Percentiles rank a stretch among this genome's conserved stretches.
These are phyloP conservation scores for Drosophila busckii DNA, from an alignment of 1,140 invertebrate species.

Conservation along the genomic window DNA sequence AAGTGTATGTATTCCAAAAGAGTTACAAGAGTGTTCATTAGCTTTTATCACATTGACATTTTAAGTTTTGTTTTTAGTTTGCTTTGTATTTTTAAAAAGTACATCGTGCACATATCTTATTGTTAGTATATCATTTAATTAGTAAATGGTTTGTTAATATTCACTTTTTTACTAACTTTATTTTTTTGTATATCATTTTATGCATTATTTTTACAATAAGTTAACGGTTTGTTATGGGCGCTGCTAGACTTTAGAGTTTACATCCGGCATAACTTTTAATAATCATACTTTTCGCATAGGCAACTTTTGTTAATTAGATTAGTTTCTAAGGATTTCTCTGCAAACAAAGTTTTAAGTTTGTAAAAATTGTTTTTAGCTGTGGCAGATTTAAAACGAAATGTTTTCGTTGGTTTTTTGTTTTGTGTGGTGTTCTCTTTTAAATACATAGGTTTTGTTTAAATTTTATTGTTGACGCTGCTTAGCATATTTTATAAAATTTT, in stretches of 20 bases:
- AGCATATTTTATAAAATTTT: conserved; percentile 54
- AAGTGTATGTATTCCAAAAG: conserved; percentile 53
- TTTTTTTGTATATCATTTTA: conserved; percentile 21
- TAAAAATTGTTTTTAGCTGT: conserved; percentile 27
- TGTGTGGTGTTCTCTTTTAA: conserved; percentile 13
- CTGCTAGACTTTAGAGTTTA: conserved; percentile 13
- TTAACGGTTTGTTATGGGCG: conserved; percentile 55
- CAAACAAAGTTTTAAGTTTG: conserved; percentile 17
- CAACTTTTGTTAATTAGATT: conserved; percentile 54
- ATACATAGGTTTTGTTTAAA: conserved; percentile 20
- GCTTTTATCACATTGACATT: conserved; percentile 69
- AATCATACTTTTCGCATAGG: conserved; percentile 52
- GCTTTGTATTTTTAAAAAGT: conserved; percentile 62
- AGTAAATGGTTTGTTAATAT: too few relatives aligned
- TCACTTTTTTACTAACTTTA: conserved; percentile 18
- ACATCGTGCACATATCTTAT: conserved; percentile 70
- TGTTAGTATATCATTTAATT: conserved; percentile 47
- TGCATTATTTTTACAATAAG: conserved; percentile 58
- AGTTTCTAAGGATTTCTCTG: conserved; percentile 46
- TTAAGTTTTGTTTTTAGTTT: conserved; percentile 37
- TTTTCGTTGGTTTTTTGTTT: conserved; percentile 38
- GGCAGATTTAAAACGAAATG: conserved; percentile 48
- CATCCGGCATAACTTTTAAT: conserved; percentile 20
- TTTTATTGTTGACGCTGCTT: conserved; percentile 52
- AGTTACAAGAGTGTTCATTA: conserved; percentile 67